A percentile compares a stretch with the other conserved stretches of the same genome.
Evolutionary conservation across 2,113 vertebrate species (phyloP).

Genomic region (Hyla sarda): DNA sequence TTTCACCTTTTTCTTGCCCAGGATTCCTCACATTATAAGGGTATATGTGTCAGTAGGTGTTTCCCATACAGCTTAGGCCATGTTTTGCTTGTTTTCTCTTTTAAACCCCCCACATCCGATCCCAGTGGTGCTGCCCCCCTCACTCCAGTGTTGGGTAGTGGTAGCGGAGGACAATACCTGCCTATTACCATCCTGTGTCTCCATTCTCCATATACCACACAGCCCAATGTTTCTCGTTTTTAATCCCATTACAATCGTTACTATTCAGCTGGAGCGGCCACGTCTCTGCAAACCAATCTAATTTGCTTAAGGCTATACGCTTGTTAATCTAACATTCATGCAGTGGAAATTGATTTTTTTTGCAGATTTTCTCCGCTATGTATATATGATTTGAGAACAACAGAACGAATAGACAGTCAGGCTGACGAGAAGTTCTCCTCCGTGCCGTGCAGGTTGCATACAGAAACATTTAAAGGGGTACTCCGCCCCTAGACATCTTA

Average conservation of each 20-base stretch:
- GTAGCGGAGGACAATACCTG: too few relatives aligned
- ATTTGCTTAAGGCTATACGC: conserved; percentile 28
- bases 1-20: too few relatives aligned
- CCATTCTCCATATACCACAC: not conserved
- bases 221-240: not conserved
- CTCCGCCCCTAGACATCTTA: too few relatives aligned
- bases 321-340: conserved; percentile 39
- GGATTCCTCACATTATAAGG: too few relatives aligned
- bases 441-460: not conserved
- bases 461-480: not conserved
- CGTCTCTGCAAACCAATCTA: not conserved
- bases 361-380: conserved; percentile 25
- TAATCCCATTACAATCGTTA: conserved; percentile 27
- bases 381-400: conserved; percentile 27
- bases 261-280: not conserved
- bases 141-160: too few relatives aligned
- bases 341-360: conserved; percentile 29
- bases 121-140: too few relatives aligned
- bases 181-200: not conserved
- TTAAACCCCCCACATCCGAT: too few relatives aligned
- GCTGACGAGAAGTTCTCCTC: not conserved
- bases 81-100: too few relatives aligned
- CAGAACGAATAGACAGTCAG: not conserved
- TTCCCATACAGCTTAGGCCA: too few relatives aligned
- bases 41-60: too few relatives aligned